phyloP scores from a whole-genome alignment of 2,888 invertebrate species.

The Pedicia rivosa region DNA sequence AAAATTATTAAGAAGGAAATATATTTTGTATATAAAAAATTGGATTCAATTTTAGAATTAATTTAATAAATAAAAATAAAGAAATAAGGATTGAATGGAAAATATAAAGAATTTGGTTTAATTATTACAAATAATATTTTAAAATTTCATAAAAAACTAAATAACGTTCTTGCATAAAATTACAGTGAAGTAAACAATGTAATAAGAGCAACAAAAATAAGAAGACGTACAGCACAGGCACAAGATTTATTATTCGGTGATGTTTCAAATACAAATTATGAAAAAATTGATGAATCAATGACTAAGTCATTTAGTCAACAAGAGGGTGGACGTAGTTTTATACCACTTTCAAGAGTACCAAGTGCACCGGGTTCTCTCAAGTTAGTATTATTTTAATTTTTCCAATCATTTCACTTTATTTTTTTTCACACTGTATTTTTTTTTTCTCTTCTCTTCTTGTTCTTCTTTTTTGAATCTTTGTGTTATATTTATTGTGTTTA shows the following conservation, averaged over 20 bases:
- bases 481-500: neutral
- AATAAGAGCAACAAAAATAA: slow-evolving; percentile 33
- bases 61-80: too few relatives aligned
- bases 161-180: too few relatives aligned
- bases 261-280: slow-evolving; percentile 18
- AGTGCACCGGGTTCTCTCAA: slow-evolving; percentile 62
- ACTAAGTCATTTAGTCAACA: slow-evolving; percentile 21
- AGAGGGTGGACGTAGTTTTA: slow-evolving; percentile 15
- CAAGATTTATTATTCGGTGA: slow-evolving; percentile 52
- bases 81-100: too few relatives aligned
- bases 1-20: neutral
- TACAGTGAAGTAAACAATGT: slow-evolving; percentile 1
- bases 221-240: slow-evolving; percentile 46
- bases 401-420: slow-evolving; percentile 6
- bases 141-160: too few relatives aligned
- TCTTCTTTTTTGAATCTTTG: neutral
- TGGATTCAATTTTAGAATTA: neutral
- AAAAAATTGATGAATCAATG: slow-evolving; percentile 20
- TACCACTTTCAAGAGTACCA: slow-evolving; percentile 44
- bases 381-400: slow-evolving; percentile 30
- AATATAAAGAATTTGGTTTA: too few relatives aligned
- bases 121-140: too few relatives aligned
- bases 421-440: neutral
- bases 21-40: neutral
- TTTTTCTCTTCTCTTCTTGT: neutral